phyloP scores from a whole-genome alignment of 2,797 vertebrate genomes.

The Macroramphosus scolopax region DNA sequence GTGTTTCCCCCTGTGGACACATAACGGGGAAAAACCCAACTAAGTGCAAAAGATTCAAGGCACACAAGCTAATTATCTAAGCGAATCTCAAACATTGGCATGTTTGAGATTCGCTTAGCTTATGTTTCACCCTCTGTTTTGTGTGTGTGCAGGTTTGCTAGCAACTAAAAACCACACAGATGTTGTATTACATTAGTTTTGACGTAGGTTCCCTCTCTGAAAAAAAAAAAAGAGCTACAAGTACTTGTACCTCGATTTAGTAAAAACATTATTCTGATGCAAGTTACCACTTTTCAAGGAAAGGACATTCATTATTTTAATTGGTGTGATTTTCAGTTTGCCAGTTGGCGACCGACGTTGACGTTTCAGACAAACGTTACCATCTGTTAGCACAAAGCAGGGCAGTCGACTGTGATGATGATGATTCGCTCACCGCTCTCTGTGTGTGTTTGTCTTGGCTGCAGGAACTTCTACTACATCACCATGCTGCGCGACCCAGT shows the following conservation, averaged over 20 bases:
- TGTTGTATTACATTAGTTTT: too few species aligned
- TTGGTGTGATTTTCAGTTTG: constrained; percentile 77
- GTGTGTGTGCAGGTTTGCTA: too few species aligned
- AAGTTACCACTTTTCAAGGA: constrained; percentile 40
- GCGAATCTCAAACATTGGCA: too few species aligned
- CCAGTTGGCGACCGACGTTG: constrained; percentile 76
- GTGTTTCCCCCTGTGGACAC: constrained; percentile 32
- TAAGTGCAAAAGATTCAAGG: neutral
- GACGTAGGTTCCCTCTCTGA: too few species aligned
- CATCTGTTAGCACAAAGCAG: constrained; percentile 72
- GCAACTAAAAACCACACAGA: too few species aligned
- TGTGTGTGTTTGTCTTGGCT: constrained; percentile 76
- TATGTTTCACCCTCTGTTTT: too few species aligned
- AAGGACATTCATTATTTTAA: constrained; percentile 44
- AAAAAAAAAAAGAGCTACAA: too few species aligned
- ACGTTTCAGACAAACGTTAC: constrained; percentile 56
- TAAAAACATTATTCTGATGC: constrained; percentile 26
- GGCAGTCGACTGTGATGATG: constrained; percentile 53
- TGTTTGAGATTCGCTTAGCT: too few species aligned
- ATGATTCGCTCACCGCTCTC: constrained; percentile 65
- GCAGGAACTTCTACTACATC: constrained; percentile 99
- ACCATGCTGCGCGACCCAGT: constrained; percentile 96
- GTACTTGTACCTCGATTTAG: constrained; percentile 11
- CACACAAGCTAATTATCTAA: neutral
- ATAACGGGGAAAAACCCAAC: constrained; percentile 15